Conservation (phyloP, 2,888 invertebrate species). For the Aethes cnicana region DNA sequence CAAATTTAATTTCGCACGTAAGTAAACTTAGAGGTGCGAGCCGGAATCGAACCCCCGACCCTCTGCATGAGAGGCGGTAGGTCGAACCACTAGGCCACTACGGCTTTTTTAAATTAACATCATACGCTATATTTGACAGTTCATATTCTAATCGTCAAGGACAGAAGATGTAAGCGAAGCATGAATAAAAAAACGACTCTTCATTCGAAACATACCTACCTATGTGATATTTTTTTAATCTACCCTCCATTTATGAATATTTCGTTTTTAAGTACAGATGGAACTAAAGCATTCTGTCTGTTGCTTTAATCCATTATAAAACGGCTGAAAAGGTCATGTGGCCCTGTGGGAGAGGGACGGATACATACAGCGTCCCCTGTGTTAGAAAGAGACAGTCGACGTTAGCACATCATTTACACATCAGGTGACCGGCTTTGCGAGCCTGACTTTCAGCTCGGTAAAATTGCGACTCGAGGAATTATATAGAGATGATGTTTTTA, state of each 20-base stretch:
- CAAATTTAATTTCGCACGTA: no score
- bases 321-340: conserved; percentile 37
- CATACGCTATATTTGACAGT: no score
- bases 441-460: conserved; percentile 52
- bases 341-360: conserved; percentile 32
- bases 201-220: no score
- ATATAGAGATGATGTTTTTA: conserved; percentile 40
- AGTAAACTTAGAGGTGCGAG: no score
- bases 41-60: no score
- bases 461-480: conserved; percentile 57
- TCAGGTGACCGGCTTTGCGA: conserved; percentile 60
- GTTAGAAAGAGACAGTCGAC: conserved; percentile 35
- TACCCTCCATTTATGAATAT: conserved; percentile 18
- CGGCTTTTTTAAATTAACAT: no score
- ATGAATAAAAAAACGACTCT: no score
- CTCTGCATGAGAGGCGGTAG: no score
- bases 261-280: conserved; percentile 37
- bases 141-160: no score
- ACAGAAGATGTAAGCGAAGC: no score
- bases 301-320: conserved; percentile 45
- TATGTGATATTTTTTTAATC: conserved; percentile 27
- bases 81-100: no score
- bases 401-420: conserved; percentile 66
- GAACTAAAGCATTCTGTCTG: conserved; percentile 49
- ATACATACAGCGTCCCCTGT: conserved; percentile 16